These are phyloP conservation scores for Rhopalosiphum nymphaeae DNA, from an alignment of 2,888 invertebrate species.

Conservation along the genomic window DNA sequence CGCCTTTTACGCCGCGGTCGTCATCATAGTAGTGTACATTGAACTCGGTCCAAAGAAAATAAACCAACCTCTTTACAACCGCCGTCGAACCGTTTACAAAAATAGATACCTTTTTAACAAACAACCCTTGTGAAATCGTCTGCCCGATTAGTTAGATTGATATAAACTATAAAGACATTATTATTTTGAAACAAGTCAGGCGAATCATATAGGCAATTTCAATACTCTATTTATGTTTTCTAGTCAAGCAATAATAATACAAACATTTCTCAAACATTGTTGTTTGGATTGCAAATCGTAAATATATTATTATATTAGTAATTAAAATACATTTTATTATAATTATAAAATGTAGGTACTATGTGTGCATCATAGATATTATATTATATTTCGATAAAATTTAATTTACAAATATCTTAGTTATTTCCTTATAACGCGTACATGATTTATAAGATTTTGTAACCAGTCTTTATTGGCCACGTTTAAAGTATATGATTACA, in stretches of 20 bases:
- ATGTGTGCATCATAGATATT: too few species aligned
- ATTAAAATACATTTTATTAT: background rate
- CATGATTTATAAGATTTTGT: background rate
- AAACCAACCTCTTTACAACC: conserved; percentile 30
- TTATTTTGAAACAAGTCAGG: background rate
- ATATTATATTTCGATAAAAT: background rate
- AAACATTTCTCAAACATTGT: background rate
- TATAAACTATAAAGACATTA: background rate
- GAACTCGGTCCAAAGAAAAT: conserved; percentile 62
- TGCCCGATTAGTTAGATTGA: background rate
- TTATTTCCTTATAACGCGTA: background rate
- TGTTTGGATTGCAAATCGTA: background rate
- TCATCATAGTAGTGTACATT: conserved; percentile 7
- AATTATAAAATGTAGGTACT: too few species aligned
- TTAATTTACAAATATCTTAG: background rate
- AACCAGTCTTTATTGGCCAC: background rate
- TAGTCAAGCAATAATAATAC: background rate
- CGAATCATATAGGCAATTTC: conserved; percentile 55
- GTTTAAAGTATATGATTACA: background rate
- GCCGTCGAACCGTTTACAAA: conserved; percentile 15
- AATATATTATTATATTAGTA: background rate
- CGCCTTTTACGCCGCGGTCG: conserved; percentile 47
- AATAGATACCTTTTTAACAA: conserved; percentile 53
- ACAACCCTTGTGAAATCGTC: background rate
- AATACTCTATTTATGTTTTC: background rate